Base-by-base conservation (phyloP, 2,113 vertebrate species). In the Callocephalon fimbriatum region DNA sequence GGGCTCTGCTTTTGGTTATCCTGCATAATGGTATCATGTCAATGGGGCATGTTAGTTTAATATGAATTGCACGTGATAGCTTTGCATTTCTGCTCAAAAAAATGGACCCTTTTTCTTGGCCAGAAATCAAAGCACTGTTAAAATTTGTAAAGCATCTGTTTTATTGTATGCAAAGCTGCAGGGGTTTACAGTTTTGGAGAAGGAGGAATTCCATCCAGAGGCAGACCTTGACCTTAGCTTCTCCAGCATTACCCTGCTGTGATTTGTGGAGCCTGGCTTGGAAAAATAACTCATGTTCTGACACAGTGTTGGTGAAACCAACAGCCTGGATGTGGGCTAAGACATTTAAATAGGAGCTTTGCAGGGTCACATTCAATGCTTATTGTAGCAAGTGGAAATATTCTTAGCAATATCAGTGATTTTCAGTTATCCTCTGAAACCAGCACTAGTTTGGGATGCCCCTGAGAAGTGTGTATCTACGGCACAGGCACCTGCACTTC, bases 1-100 rank as follows among this genome's bases (percentile, higher is more conserved):
- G 48, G 40, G 37, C 37, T 95, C 73, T 95, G 90, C 73, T 95
- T 92, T 93, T 2, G 6, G 40, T 82, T 95, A 75, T 82, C 56
- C 66, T 91, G 44, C 70, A 50, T 66, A 82, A 72, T 53, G 59
- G 53, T 65, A 73, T 76, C 74, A 61, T 3, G 7, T 27, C 72
- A 56, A 29, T 19, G 31, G 79, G 51, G 9, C 11, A 56, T 45
- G 27, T 37, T 68, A 62, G 8, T 73, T 92, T 88, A 70, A 68
- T 71, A 59, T 26, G 47, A 88, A 68, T 91, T 81, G 44, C 59
- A 86, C 12, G 6, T 18, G 45, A 61, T 40, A 38, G 45, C 21
- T 88, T 76, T 63, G 76, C 35, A 56, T 84, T 81, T 90, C 32
- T 81, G 48, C 23, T 86, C 8, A 23, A 44, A 38, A 56, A 65